Conservation (phyloP, 2,797 vertebrate genomes). For the Pseudochaenichthys georgianus region DNA sequence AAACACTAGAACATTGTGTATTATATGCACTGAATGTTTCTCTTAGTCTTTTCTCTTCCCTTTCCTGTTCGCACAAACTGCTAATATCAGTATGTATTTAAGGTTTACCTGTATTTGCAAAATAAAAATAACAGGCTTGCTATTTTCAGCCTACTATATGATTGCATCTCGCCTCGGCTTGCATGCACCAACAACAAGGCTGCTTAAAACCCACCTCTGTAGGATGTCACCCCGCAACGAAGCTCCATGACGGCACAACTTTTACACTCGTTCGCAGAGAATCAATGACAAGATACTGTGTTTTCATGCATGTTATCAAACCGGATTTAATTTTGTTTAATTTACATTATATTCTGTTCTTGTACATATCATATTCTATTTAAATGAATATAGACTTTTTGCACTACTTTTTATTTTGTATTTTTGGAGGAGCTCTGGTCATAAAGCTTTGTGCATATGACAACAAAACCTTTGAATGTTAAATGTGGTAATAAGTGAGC, state of each 20-base stretch:
- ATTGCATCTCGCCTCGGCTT: background rate
- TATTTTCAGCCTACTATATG: background rate
- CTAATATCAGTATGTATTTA: background rate
- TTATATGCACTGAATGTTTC: background rate
- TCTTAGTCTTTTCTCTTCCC: background rate
- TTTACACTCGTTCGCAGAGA: too few species aligned
- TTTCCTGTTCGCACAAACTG: background rate
- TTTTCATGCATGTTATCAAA: too few species aligned
- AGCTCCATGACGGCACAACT: slow-evolving; percentile 17
- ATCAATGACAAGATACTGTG: too few species aligned
- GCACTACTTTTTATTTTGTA: too few species aligned
- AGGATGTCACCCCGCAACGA: slow-evolving; percentile 24
- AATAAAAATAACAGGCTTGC: background rate
- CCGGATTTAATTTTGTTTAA: too few species aligned
- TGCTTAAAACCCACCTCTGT: slow-evolving; percentile 18
- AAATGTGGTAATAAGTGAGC: too few species aligned
- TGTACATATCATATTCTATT: too few species aligned
- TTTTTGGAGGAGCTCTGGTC: too few species aligned
- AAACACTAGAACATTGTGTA: background rate
- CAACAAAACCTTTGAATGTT: too few species aligned
- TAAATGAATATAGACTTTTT: too few species aligned
- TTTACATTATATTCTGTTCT: too few species aligned
- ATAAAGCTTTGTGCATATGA: too few species aligned
- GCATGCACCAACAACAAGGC: background rate
- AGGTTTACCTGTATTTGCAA: background rate